Base-by-base conservation (phyloP, 2,888 invertebrate species). In the Stenolophus ochropezus region DNA sequence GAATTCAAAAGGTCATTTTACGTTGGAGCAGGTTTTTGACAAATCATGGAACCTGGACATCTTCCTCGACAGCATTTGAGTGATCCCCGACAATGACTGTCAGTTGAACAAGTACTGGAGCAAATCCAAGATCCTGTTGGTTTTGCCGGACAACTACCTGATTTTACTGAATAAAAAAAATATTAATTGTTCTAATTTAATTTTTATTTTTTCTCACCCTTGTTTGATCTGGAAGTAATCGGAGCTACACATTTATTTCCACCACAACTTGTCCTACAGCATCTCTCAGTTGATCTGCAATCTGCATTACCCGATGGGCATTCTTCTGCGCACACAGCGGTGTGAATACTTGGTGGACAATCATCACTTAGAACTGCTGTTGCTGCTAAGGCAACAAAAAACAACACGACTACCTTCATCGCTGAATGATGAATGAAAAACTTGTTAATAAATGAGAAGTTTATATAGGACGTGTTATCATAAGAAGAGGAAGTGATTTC, bases 71-170 rank as follows among this genome's bases (percentile, higher is more conserved):
- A 90, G 82, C 90, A 90, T 81, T 90, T 90, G 49, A 84, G 84
- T 1, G 84, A 83, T 8, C 87, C 89, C 25, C 85, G 84, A 78
- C 90, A 90, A 83, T 90, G 89, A 5, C 83, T 84, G 83, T 90
- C 90, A 20, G 78, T 83, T 1, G 84, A 86, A 82, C 90, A 90
- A 20, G 88, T 88, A 23, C 89, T 87, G 3, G 89, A 87, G 75
- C 90, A 90, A 1, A 89, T 86, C 90, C 90, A 90, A 82, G 88
- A 88, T 53, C 90, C 90, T 3, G 85, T 86, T 6, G 89, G 88
- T 21, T 42, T 53, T 0, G 83, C 81, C 4, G 90, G 89, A 81
- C 90, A 90, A 1, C 82, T 83, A n/a, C 90, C 90, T 23, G 86
- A 83, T 85, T 89, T 89, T 27, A 84, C 89, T 89, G 84, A 0